Evolutionary conservation across 2,888 invertebrate species (phyloP), one percentile per base, ranked within the genome.

Genomic region (Koerneria pararmatus): DNA sequence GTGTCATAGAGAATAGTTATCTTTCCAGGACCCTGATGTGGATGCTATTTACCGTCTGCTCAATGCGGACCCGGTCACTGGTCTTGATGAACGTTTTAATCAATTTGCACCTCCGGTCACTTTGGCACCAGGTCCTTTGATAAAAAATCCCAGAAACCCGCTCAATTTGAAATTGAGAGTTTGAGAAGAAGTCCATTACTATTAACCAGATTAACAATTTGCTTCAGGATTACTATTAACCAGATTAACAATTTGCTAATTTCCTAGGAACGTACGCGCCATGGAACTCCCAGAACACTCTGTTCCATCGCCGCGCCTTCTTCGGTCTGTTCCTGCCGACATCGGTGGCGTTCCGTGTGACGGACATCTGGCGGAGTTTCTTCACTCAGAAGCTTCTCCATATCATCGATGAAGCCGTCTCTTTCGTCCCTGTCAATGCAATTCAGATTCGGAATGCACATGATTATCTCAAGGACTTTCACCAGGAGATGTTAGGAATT

Each of bases 261-360:
- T n/a, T n/a, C 11, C 34, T 51, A 61, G 62, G 62, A 0, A 69
- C 71, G 0, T 74, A 72, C 57, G 58, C 76, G 8, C 76, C 76
- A 11, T 74, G 72, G 71, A 75, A 75, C 53, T 74, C 74, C 0
- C 75, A 75, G 62, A 75, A 76, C 54, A 76, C 75, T 3, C 62
- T 76, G 2, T 76, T 76, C 67, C 69, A 71, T 41, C 58, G 65
- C 24, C 60, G 56, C 5, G 76, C 76, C 1, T 76, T 76, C 67
- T 73, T 72, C 61, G 71, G 70, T 5, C 57, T 76, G n/a, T 72
- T 73, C 53, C 66, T 76, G 4, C 76, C 76, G 3, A 70, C 71
- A 19, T 72, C 71, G 11, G 76, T 76, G 0, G 71, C 72, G 0
- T 76, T 76, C 46, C 29, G 54, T 24, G 56, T 63, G 37, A 74